phyloP scores from a whole-genome alignment of 2,888 invertebrate genomes.

The Pomacea canaliculata region DNA sequence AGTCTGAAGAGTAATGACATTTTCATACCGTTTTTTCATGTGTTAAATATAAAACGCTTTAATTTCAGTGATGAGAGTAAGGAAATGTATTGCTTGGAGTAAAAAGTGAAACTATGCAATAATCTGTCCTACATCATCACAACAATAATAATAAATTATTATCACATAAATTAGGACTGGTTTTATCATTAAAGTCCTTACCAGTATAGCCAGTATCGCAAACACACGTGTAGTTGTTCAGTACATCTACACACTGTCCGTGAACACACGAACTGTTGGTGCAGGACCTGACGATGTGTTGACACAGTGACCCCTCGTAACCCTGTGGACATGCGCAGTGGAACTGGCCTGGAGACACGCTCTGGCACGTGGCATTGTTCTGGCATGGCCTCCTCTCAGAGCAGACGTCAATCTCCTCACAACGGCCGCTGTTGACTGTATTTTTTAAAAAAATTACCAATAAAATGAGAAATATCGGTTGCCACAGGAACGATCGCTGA shows the following conservation, averaged over 20 bases:
- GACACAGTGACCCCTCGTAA: constrained; percentile 11
- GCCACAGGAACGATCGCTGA: no score
- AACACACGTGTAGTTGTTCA: constrained; percentile 19
- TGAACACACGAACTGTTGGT: constrained; percentile 12
- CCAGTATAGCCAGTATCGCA: constrained; percentile 21
- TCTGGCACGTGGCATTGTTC: neutral
- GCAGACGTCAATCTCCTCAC: constrained; percentile 10
- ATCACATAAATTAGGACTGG: no score
- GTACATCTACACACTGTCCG: constrained; percentile 10
- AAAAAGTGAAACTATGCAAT: no score
- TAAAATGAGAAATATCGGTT: no score
- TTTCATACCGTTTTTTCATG: no score
- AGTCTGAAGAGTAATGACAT: no score
- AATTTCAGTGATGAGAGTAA: no score
- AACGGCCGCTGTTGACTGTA: neutral
- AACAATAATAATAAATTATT: no score
- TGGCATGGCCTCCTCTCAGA: neutral
- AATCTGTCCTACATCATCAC: no score
- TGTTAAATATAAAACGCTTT: no score
- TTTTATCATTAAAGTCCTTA: neutral
- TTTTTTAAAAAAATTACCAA: neutral
- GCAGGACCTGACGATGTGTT: constrained; percentile 18
- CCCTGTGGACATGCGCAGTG: constrained; percentile 4
- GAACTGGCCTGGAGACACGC: neutral
- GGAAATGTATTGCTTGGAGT: no score